Evolutionary conservation across 2,797 vertebrate species (phyloP), one percentile per base, ranked within the genome.

Genomic region (Psittacula derbiana): DNA sequence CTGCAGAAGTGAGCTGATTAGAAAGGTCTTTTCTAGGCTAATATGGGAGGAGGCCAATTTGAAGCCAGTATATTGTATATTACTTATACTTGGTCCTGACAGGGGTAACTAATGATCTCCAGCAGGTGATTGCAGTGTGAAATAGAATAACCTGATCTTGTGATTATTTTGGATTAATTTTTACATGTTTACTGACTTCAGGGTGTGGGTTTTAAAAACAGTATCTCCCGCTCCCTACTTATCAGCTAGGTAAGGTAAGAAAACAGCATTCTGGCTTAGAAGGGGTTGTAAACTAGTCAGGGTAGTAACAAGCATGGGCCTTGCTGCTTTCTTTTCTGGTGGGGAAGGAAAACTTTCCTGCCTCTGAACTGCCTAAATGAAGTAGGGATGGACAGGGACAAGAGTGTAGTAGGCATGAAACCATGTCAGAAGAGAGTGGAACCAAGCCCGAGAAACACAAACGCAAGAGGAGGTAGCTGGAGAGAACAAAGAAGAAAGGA

Each of bases 401-500:
- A 15, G 50, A 60, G 18, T 0, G 1, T 5, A 36, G 7, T 12
- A 62, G 46, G 72, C 23, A 78, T 2, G 28, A 73, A 81, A 36
- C 24, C 0, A 0, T 13, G 40, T 40, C 28, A 55, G 47, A 36
- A 30, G 31, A 52, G 33, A 72, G 46, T 1, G 4, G 20, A 74
- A 44, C 27, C 1, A 4, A 83, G 24, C 76, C 41, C 43, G 53
- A 25, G 49, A 74, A 60, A 52, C 50, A 47, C 69, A 61, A 58
- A 70, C 66, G 10, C 38, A 47, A 64, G 43, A 86, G 8, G 15
- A 96, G 80, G 40, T 11, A 61, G 41, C 61, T 25, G 30, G 55
- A 76, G 50, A 38, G 24, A 87, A 58, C 5, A 15, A 91, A 72
- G 16, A 84, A 67, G 72, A 81, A 89, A 50, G n/a, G 65, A 49